These are phyloP conservation scores for Poecilia velifera DNA, from an alignment of 2,797 vertebrate genomes.

Conservation along the genomic window DNA sequence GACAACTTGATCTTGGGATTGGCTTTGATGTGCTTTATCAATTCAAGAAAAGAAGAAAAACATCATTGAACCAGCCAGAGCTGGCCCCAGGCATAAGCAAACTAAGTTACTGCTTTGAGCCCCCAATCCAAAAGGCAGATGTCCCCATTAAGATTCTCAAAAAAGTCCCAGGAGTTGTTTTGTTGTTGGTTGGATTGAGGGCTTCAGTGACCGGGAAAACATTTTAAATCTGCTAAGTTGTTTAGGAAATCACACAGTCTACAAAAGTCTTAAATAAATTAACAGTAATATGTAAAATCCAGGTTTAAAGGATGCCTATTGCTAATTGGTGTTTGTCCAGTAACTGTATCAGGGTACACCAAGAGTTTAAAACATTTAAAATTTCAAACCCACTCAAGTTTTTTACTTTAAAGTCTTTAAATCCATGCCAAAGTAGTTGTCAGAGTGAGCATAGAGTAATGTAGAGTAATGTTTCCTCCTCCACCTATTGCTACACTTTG, in stretches of 20 bases:
- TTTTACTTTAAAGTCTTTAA: neutral
- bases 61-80: neutral
- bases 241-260: neutral
- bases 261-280: neutral
- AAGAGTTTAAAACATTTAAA: neutral
- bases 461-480: neutral
- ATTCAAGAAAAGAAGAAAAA: neutral
- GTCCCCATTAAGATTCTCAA: neutral
- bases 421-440: neutral
- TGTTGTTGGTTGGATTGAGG: neutral
- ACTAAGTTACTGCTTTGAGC: neutral
- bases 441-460: neutral
- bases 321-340: neutral
- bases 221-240: neutral
- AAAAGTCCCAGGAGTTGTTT: neutral
- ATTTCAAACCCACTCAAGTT: neutral
- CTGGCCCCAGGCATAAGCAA: neutral
- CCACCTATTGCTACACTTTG: neutral
- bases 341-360: neutral
- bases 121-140: neutral
- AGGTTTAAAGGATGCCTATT: neutral
- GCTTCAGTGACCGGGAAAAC: neutral
- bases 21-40: neutral
- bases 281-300: neutral
- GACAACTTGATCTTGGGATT: slow-evolving; percentile 3